Evolutionary conservation across 2,888 invertebrate species (phyloP).

Genomic region (Agrochola circellaris): DNA sequence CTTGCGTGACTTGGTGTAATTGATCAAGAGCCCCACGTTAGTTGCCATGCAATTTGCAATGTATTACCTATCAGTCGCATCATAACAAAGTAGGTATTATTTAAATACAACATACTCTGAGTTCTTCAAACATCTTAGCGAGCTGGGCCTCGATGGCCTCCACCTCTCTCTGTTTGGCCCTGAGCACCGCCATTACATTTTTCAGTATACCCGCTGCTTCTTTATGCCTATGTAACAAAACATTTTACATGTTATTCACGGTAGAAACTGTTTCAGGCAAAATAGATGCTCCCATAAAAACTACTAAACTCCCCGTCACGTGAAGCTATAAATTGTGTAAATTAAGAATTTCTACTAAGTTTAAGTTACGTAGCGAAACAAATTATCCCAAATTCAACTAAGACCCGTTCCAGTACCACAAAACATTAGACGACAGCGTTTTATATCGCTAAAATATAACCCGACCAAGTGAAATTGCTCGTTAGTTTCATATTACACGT

Average conservation of each 20-base stretch:
- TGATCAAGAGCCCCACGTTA: not conserved
- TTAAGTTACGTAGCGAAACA: too few relatives aligned
- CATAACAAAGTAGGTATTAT: not conserved
- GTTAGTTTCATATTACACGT: too few relatives aligned
- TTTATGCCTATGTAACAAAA: slow-evolving; percentile 90
- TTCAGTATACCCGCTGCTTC: slow-evolving; percentile 94
- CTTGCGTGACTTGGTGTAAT: not conserved
- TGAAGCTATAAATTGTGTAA: too few relatives aligned
- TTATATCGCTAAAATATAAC: too few relatives aligned
- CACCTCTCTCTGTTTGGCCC: slow-evolving; percentile 95
- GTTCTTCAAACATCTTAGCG: slow-evolving; percentile 93
- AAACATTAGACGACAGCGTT: too few relatives aligned
- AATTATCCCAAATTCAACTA: too few relatives aligned
- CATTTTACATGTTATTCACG: not conserved
- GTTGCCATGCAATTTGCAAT: not conserved
- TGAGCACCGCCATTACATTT: slow-evolving; percentile 93
- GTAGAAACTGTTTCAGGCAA: not conserved
- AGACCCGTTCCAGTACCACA: too few relatives aligned
- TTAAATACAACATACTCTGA: slow-evolving; percentile 90
- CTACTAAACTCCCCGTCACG: too few relatives aligned
- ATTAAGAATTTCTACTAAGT: too few relatives aligned
- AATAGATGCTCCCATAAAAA: not conserved
- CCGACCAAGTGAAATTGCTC: too few relatives aligned
- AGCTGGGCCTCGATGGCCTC: slow-evolving; percentile 95
- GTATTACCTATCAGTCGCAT: too few relatives aligned